These are phyloP conservation scores for Baccha elongata DNA, from an alignment of 2,888 invertebrate species.

Conservation along the genomic window DNA sequence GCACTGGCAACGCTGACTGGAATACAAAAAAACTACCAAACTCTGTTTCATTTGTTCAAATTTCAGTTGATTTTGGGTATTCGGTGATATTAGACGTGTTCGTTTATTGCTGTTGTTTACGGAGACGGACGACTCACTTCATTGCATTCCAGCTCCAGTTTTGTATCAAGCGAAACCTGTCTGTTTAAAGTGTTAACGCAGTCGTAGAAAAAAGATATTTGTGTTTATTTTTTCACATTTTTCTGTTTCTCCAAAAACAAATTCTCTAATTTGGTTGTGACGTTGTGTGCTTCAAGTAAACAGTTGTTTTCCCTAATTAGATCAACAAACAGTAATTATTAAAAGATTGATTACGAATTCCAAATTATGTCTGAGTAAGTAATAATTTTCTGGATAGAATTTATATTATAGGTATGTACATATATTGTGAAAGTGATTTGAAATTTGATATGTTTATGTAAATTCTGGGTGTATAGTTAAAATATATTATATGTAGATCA, in stretches of 20 bases:
- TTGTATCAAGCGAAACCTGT: slow-evolving; percentile 29
- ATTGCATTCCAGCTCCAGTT: neutral
- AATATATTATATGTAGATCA: too few relatives aligned
- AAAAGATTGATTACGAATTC: neutral
- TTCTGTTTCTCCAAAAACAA: neutral
- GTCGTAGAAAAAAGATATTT: slow-evolving; percentile 38
- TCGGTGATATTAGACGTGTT: slow-evolving; percentile 37
- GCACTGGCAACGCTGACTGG: too few relatives aligned
- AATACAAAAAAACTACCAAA: too few relatives aligned
- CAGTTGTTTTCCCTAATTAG: slow-evolving; percentile 13
- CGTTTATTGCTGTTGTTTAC: neutral
- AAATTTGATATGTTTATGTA: too few relatives aligned
- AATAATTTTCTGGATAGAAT: slow-evolving; percentile 2
- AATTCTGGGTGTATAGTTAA: too few relatives aligned
- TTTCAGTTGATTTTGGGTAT: slow-evolving; percentile 43
- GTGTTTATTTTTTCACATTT: slow-evolving; percentile 7
- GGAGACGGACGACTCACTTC: neutral
- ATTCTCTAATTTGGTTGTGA: too few relatives aligned
- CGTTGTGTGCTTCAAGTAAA: slow-evolving; percentile 4
- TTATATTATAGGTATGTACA: neutral
- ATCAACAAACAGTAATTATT: slow-evolving; percentile 11
- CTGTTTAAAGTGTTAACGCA: neutral
- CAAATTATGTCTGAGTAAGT: slow-evolving; percentile 30
- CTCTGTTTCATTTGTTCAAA: neutral
- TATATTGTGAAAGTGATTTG: too few relatives aligned